These are phyloP conservation scores for Monochamus alternatus DNA, from an alignment of 2,888 invertebrate genomes.

Conservation along the genomic window DNA sequence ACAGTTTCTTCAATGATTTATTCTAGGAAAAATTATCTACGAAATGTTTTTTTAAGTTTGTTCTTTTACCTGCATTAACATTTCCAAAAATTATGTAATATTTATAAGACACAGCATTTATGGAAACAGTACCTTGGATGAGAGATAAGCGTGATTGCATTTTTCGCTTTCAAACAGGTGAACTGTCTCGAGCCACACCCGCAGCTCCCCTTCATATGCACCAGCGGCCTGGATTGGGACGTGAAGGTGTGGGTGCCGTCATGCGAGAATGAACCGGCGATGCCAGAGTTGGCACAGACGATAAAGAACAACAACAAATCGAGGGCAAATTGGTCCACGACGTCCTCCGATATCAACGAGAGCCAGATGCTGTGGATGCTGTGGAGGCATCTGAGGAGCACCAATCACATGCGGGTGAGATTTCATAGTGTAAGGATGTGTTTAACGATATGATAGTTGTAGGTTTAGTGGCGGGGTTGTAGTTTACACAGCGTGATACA, in stretches of 20 bases:
- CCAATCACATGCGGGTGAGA: conserved; percentile 54
- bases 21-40: no score
- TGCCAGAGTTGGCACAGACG: conserved; percentile 72
- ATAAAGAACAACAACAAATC: conserved; percentile 61
- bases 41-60: no score
- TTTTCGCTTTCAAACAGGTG: conserved; percentile 74
- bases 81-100: no score
- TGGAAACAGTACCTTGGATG: no score
- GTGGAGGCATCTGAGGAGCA: conserved; percentile 65
- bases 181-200: conserved; percentile 96
- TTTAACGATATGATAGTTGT: neutral
- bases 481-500: no score
- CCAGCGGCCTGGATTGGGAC: conserved; percentile 92
- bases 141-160: neutral
- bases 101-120: no score
- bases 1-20: no score
- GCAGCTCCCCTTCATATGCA: conserved; percentile 87
- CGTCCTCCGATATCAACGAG: conserved; percentile 60
- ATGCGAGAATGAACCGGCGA: conserved; percentile 74
- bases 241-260: conserved; percentile 95
- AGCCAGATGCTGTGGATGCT: conserved; percentile 68
- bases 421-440: neutral
- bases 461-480: conserved; percentile 14
- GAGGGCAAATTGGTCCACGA: conserved; percentile 39
- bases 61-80: no score